phyloP scores from a whole-genome alignment of 2,797 vertebrate species.

The Mormyrus hasselquistii region DNA sequence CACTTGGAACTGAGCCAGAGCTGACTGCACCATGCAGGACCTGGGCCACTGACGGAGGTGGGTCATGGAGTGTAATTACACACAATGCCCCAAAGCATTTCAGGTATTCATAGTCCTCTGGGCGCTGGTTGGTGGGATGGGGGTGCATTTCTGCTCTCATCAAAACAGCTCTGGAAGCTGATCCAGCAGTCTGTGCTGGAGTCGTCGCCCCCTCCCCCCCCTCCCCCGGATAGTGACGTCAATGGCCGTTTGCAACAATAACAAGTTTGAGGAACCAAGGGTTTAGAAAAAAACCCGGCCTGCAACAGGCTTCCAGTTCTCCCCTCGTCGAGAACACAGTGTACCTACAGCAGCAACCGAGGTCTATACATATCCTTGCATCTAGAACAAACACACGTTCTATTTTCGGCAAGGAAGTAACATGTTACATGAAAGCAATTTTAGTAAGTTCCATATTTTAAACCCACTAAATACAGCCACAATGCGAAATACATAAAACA shows the following conservation, averaged over 20 bases:
- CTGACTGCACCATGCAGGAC: not conserved
- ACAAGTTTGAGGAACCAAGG: not conserved
- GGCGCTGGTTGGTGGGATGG: not conserved
- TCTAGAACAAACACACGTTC: not conserved
- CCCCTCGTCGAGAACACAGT: not conserved
- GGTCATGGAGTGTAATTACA: conserved; percentile 16
- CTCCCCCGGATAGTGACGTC: not conserved
- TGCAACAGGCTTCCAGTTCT: not conserved
- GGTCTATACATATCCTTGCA: not conserved
- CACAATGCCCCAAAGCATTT: conserved; percentile 11
- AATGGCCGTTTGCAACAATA: not conserved
- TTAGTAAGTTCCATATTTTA: not conserved
- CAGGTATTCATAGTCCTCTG: not conserved
- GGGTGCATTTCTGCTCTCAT: not conserved
- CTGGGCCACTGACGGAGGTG: not conserved
- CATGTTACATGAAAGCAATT: not conserved
- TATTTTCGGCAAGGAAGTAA: not conserved
- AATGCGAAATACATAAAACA: not conserved
- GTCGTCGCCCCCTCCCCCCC: not conserved
- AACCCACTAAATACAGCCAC: not conserved
- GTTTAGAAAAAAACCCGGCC: not conserved
- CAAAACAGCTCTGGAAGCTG: conserved; percentile 5
- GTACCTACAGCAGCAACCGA: not conserved
- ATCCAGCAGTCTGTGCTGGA: conserved; percentile 12
- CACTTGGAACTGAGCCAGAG: not conserved